Conservation (phyloP, 2,797 vertebrate species). For the Gymnopithys bicolor region DNA sequence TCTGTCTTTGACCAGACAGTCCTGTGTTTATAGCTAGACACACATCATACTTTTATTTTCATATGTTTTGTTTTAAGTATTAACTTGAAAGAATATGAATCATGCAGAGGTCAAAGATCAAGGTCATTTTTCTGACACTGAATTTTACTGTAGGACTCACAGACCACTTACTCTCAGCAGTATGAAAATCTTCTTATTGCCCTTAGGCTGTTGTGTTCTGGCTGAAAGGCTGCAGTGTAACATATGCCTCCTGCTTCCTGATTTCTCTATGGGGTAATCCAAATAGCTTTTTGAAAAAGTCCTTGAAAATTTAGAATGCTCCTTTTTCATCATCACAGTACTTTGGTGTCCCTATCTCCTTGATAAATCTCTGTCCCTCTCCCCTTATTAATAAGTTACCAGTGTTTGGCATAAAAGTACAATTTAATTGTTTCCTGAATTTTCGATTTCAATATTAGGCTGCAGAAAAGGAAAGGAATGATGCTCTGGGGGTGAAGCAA, state of each 20-base stretch:
- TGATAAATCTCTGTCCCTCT: not conserved
- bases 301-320: not conserved
- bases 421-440: not conserved
- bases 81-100: constrained; percentile 52
- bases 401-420: not conserved
- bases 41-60: constrained; percentile 29
- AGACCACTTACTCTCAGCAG: not conserved
- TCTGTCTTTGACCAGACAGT: constrained; percentile 19
- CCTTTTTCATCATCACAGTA: not conserved
- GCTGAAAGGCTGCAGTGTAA: not conserved
- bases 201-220: constrained; percentile 14
- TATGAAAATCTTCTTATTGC: constrained; percentile 39
- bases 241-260: not conserved
- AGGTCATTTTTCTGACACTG: constrained; percentile 38
- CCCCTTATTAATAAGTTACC: not conserved
- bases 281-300: not conserved
- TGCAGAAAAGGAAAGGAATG: not conserved
- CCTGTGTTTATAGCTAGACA: constrained; percentile 35
- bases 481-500: not conserved
- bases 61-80: constrained; percentile 63
- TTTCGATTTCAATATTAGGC: not conserved
- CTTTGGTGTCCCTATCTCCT: not conserved
- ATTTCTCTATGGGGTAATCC: not conserved
- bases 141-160: constrained; percentile 48
- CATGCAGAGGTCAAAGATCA: constrained; percentile 1